A percentile compares a stretch with the other conserved stretches of the same genome.
Evolutionary conservation across 2,113 vertebrate genomes (phyloP).

Genomic region (Catharus minimus): DNA sequence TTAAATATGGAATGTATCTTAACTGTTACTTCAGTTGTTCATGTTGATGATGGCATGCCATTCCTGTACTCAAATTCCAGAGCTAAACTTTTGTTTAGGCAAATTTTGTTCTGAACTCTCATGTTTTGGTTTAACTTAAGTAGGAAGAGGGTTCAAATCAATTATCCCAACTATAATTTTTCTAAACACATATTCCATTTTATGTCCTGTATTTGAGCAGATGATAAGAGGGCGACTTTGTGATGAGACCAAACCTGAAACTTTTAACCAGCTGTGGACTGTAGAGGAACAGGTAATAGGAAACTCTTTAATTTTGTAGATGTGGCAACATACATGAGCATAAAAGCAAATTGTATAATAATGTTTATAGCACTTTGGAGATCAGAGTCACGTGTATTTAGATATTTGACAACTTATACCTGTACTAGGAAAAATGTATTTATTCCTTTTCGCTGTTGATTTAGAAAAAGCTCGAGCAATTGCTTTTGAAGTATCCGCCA

Average conservation of each 20-base stretch:
- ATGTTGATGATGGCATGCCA: not conserved
- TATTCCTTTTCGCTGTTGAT: not conserved
- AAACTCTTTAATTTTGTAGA: not conserved
- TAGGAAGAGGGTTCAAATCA: not conserved
- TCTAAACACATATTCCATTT: not conserved
- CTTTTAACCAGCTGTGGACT: conserved; percentile 98
- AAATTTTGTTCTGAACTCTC: not conserved
- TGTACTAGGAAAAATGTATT: not conserved
- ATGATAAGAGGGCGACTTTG: conserved; percentile 94
- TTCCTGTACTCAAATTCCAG: not conserved
- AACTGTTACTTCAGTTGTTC: not conserved
- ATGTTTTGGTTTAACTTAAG: not conserved
- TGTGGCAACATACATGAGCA: not conserved
- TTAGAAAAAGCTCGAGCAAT: conserved; percentile 95
- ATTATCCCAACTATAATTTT: not conserved
- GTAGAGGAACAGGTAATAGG: conserved; percentile 93
- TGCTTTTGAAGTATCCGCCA: conserved; percentile 94
- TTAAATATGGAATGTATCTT: not conserved
- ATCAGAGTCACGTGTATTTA: not conserved
- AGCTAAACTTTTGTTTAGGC: not conserved
- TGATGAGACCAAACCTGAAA: conserved; percentile 93
- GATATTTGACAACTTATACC: not conserved
- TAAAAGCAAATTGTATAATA: not conserved
- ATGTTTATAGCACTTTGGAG: not conserved
- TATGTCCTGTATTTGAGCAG: conserved; percentile 73